Conservation (phyloP, 2,888 invertebrate genomes). For the Drosophila affinis region DNA sequence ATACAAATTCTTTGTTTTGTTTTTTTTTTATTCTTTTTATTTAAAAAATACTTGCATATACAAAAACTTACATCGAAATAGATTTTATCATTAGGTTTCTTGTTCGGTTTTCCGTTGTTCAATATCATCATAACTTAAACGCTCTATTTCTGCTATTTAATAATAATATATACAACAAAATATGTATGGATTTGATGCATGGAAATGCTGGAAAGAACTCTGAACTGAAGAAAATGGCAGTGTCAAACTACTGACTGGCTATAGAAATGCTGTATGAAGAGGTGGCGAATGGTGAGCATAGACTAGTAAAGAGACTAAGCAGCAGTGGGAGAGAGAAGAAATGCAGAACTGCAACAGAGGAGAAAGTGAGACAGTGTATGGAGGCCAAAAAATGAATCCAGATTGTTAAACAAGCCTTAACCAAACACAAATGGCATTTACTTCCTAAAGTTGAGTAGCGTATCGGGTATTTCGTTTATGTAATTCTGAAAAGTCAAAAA, state of each 20-base stretch:
- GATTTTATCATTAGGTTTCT: conserved; percentile 43
- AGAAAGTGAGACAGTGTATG: conserved; percentile 3
- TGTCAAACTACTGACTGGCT: conserved; percentile 55
- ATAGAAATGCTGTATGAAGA: conserved; percentile 35
- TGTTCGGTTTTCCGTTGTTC: conserved; percentile 20
- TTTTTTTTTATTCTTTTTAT: conserved; percentile 52
- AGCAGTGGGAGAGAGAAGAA: conserved; percentile 24
- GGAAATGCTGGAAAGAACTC: conserved; percentile 54
- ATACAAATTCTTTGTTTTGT: conserved; percentile 3
- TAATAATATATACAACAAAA: conserved; percentile 81
- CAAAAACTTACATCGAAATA: conserved; percentile 66
- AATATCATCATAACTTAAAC: conserved; percentile 53
- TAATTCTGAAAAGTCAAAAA: conserved; percentile 82
- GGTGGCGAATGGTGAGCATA: conserved; percentile 29
- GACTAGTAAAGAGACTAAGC: conserved; percentile 71
- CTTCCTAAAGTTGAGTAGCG: conserved; percentile 83
- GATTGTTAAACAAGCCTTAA: conserved; percentile 24
- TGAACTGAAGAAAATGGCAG: conserved; percentile 63
- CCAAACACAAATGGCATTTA: conserved; percentile 55
- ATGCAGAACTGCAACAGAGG: not conserved
- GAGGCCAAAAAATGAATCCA: conserved; percentile 36
- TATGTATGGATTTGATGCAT: conserved; percentile 33
- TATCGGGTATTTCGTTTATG: conserved; percentile 84
- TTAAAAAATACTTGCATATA: conserved; percentile 64
- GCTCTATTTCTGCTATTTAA: conserved; percentile 77